Conservation (phyloP, 2,797 vertebrate genomes). For the Aphelocoma californica region DNA sequence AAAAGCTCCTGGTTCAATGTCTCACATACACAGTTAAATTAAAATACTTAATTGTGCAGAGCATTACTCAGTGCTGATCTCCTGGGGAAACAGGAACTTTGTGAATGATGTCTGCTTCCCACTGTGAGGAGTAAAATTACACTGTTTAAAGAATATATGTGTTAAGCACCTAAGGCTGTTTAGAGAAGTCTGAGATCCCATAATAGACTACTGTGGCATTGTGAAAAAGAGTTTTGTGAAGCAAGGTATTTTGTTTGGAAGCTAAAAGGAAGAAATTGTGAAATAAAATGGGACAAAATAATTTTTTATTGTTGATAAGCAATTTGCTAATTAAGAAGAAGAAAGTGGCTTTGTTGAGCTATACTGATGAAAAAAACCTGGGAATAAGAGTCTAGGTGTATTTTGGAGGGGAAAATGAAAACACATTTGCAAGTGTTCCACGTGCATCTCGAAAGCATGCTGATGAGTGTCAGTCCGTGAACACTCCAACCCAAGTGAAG, state of each 20-base stretch:
- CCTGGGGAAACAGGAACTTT: slow-evolving; percentile 8
- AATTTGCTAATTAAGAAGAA: neutral
- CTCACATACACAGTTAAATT: neutral
- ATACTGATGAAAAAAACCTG: neutral
- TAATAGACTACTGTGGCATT: neutral
- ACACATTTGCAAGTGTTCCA: neutral
- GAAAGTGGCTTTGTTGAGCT: neutral
- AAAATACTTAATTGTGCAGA: slow-evolving; percentile 29
- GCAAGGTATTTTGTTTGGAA: neutral
- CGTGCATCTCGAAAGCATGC: neutral
- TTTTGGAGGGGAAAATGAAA: neutral
- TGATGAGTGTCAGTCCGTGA: neutral
- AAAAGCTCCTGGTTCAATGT: neutral
- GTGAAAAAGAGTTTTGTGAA: neutral
- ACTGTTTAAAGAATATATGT: slow-evolving; percentile 8
- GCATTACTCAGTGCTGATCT: neutral
- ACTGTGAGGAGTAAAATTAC: neutral
- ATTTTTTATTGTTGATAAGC: neutral
- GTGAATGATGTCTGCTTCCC: slow-evolving; percentile 37
- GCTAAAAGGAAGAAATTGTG: neutral
- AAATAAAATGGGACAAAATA: neutral
- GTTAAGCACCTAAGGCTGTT: neutral
- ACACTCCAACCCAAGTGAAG: neutral
- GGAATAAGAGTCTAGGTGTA: neutral
- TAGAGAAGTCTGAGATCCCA: neutral